Base-by-base conservation (phyloP, 2,888 invertebrate species). In the Acanthococcus lagerstroemiae region DNA sequence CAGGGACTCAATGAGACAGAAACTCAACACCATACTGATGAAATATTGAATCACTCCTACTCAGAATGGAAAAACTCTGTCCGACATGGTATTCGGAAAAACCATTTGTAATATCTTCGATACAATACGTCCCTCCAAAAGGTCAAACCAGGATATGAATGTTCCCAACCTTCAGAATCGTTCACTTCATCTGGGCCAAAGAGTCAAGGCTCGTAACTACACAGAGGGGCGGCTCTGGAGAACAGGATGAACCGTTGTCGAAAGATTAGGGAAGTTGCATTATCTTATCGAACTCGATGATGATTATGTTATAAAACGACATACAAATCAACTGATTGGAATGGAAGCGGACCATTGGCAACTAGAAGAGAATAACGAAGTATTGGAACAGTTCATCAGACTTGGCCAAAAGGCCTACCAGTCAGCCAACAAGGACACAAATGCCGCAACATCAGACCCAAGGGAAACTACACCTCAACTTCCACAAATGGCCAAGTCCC, bases 231-330 rank as follows among this genome's bases (percentile, higher is more conserved):
- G 17, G 12, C 26, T 67, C 48, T 71, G 69, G 70, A 68, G 68
- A 67, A 67, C 46, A 27, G 70, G 68, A n/a, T n/a, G n/a, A 3
- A 68, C 44, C 44, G 58, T 71, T 1, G 58, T 67, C 6, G 58
- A 69, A 65, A 44, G 48, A 26, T 27, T 69, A 12, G 71, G 69
- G n/a, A 54, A 44, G n/a, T 46, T 69, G 19, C 69, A 68, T 26
- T 70, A 71, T 55, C 50, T 69, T 21, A 52, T 71, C 4, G 55
- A 69, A 61, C 37, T 71, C 9, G 70, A 71, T 58, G 52, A 69
- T 60, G 66, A 63, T 4, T 69, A 69, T 45, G 54, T 63, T 6
- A 67, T 70, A 15, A 70, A 71, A 66, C 61, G 69, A 19, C 71
- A 71, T 44, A 66, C 67, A 6, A 55, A 70, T 55, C 68, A 70